A percentile compares a stretch with the other conserved stretches of the same genome.
phyloP scores from a whole-genome alignment of 2,113 vertebrate species.

The Podocnemis expansa region DNA sequence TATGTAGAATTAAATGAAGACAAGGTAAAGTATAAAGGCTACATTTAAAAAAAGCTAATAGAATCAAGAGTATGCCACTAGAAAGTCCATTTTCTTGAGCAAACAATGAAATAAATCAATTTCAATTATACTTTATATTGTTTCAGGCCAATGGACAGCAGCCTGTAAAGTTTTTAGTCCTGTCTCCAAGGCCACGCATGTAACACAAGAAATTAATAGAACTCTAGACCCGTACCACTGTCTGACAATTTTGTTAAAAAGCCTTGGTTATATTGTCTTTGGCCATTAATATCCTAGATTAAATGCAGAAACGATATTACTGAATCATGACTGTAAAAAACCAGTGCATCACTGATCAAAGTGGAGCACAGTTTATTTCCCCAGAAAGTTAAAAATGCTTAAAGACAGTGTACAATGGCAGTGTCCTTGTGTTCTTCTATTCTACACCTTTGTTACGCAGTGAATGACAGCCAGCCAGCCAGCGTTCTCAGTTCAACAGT shows the following conservation, averaged over 20 bases:
- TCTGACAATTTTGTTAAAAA: background rate
- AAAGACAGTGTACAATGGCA: background rate
- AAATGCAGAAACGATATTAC: background rate
- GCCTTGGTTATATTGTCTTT: background rate
- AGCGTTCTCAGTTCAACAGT: background rate
- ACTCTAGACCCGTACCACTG: background rate
- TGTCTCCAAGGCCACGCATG: background rate
- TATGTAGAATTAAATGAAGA: background rate
- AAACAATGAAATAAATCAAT: background rate
- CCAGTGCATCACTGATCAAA: background rate
- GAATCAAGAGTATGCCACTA: background rate
- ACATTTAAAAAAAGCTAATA: background rate
- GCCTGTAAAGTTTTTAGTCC: background rate
- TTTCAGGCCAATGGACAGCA: background rate
- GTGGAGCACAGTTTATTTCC: background rate
- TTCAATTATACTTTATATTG: background rate
- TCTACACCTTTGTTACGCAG: too few relatives aligned
- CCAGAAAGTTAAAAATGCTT: background rate
- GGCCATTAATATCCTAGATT: background rate
- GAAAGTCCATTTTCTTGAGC: background rate
- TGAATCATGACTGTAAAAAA: accelerated
- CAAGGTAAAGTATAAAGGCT: background rate
- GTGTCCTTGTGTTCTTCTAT: background rate
- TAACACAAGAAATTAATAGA: background rate
- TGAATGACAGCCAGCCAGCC: background rate